Base-by-base conservation (phyloP, 2,113 vertebrate species). In the Gallinago undulata region DNA sequence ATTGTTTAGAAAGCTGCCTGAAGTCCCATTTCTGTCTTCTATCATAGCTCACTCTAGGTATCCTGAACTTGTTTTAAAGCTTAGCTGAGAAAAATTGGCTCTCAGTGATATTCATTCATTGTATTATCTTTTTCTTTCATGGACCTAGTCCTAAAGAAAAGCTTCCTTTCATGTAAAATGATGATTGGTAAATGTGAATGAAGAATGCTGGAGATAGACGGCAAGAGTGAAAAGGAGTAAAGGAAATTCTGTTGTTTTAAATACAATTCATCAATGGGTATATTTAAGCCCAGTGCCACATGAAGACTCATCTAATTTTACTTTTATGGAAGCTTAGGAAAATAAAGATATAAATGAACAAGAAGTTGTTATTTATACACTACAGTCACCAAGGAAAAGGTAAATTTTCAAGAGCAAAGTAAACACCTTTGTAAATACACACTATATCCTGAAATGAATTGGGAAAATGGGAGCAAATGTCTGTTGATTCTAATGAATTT, bases 101-200 rank as follows among this genome's bases (percentile, higher is more conserved):
- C 18, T 78, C 39, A 27, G 33, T 64, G 64, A 75, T 82, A 59
- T 63, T 84, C 28, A 56, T 43, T 92, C 51, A 56, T 75, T 89
- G n/a, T 59, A 69, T 88, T 96, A 85, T 75, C 76, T 88, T 90
- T 68, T 80, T 70, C 47, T 89, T 96, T 87, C 84, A 80, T 82
- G 30, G 87, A 62, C 4, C 11, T 11, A 48, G 6, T 75, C 30
- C 28, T 68, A 63, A 59, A 70, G 50, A 45, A 92, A 86, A 35
- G 7, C 8, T 67, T 91, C 51, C 30, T 89, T 87, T 93, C 39
- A 48, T 90, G 70, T 82, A 67, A 81, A 89, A 87, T 84, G 43
- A 43, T 82, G 64, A 77, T 87, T 2, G 2, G 22, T 27, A 75
- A 78, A 68, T 59, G 28, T 48, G 66, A 89, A 50, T 28, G 7